Evolutionary conservation across 2,113 vertebrate genomes (phyloP), one percentile per base, ranked within the genome.

Genomic region (Uria lomvia): DNA sequence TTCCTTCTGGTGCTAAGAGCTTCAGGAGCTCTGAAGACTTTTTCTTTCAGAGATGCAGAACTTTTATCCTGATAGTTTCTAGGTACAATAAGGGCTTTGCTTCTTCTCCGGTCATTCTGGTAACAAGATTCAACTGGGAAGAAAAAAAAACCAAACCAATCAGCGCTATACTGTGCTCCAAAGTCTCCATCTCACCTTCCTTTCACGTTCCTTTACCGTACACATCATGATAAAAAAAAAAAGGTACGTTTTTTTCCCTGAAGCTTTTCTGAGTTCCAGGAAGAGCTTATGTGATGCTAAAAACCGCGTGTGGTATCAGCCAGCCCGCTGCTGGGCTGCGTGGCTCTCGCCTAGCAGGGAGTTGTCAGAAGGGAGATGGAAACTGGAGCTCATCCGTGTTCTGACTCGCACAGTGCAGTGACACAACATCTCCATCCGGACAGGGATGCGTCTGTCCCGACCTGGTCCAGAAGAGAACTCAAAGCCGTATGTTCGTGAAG

Each of bases 321-420:
- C 75, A 8, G 18, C 10, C 32, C 1, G 0, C 58, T 47, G 6
- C 59, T 84, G 81, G 27, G 24, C 68, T 40, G 21, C 7, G 15
- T 24, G 36, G 38, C n/a, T 50, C 63, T 47, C 53, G 3, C 30
- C 30, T 12, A 12, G 30, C 2, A 4, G 18, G 5, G 42, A 34
- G 59, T 5, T 26, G 22, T 2, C 67, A 43, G 63, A 9, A 30
- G 9, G 56, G 53, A 75, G 83, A 59, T 85, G 77, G 59, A 49
- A 86, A 34, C 58, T 20, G 76, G 59, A 52, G 55, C 12, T 72
- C 9, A 3, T 45, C 58, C 34, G 2, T 24, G 52, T 60, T 88
- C 52, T 4, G 22, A 12, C 73, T 42, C 3, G 3, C n/a, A 27
- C 52, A 15, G 49, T 0, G 0, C 7, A 0, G 53, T 5, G 66